A percentile compares a stretch with the other conserved stretches of the same genome.
These are phyloP conservation scores for Ypsolopha scabrella DNA, from an alignment of 2,888 invertebrate genomes.

Conservation along the genomic window DNA sequence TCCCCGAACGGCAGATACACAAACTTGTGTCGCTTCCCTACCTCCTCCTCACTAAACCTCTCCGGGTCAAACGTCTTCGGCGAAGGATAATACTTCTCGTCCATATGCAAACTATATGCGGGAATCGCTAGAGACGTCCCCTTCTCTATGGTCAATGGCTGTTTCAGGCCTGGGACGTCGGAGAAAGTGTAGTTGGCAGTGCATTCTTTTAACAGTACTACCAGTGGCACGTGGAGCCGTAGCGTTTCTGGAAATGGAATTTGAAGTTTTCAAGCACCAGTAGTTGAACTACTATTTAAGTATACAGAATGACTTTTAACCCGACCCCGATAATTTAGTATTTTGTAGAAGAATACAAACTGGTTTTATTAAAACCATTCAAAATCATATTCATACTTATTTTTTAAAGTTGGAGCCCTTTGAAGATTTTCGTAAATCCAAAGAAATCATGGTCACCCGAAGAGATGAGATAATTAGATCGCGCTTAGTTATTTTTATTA, in stretches of 20 bases:
- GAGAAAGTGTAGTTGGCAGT: slow-evolving; percentile 15
- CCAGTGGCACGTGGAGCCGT: slow-evolving; percentile 21
- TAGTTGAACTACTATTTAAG: too few relatives aligned
- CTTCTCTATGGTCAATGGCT: slow-evolving; percentile 9
- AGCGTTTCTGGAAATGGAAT: slow-evolving; percentile 21
- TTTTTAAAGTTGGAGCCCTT: too few relatives aligned
- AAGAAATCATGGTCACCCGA: too few relatives aligned
- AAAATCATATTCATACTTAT: too few relatives aligned
- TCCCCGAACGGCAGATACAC: slow-evolving; percentile 41
- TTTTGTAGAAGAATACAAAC: too few relatives aligned
- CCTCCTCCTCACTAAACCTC: slow-evolving; percentile 42
- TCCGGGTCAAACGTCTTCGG: slow-evolving; percentile 64
- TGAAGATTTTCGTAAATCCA: too few relatives aligned
- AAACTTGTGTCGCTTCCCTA: slow-evolving; percentile 18
- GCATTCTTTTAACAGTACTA: slow-evolving; percentile 20
- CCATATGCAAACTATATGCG: slow-evolving; percentile 44
- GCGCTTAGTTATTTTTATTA: too few relatives aligned
- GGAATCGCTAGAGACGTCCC: slow-evolving; percentile 30
- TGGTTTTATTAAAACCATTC: too few relatives aligned
- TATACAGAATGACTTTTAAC: too few relatives aligned
- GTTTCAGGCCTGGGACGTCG: slow-evolving; percentile 4
- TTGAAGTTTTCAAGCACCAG: too few relatives aligned
- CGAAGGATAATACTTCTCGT: slow-evolving; percentile 51
- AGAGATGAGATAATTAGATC: too few relatives aligned
- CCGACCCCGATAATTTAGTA: too few relatives aligned